phyloP scores from a whole-genome alignment of 2,888 invertebrate species.

The Saturnia pavonia region DNA sequence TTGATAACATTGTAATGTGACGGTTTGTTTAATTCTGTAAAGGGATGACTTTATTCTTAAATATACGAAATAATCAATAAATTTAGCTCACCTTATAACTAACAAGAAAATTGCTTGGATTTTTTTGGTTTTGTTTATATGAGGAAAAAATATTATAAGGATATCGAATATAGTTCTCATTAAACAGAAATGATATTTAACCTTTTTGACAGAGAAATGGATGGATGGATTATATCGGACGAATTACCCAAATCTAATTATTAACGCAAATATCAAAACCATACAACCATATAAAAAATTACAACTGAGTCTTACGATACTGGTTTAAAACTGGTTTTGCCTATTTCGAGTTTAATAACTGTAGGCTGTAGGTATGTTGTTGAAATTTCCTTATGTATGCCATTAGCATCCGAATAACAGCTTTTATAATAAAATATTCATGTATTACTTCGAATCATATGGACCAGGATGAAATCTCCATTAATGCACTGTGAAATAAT shows the following conservation, averaged over 20 bases:
- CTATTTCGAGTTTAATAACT: not conserved
- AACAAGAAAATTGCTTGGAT: too few relatives aligned
- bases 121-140: too few relatives aligned
- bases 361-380: not conserved
- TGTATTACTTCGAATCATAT: not conserved
- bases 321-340: too few relatives aligned
- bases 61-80: too few relatives aligned
- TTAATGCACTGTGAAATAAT: not conserved
- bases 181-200: not conserved
- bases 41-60: not conserved
- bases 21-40: not conserved
- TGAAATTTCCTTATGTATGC: not conserved
- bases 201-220: not conserved
- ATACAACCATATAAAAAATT: too few relatives aligned
- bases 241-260: too few relatives aligned
- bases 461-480: not conserved
- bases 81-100: too few relatives aligned
- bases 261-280: too few relatives aligned
- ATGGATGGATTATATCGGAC: too few relatives aligned
- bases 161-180: too few relatives aligned
- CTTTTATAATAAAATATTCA: not conserved
- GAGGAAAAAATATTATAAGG: too few relatives aligned
- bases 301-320: too few relatives aligned
- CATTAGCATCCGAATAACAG: not conserved
- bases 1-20: slow-evolving; percentile 28